A percentile compares a stretch with the other conserved stretches of the same genome.
Conservation (phyloP, 2,797 vertebrate species). For the Acanthornis magna region DNA sequence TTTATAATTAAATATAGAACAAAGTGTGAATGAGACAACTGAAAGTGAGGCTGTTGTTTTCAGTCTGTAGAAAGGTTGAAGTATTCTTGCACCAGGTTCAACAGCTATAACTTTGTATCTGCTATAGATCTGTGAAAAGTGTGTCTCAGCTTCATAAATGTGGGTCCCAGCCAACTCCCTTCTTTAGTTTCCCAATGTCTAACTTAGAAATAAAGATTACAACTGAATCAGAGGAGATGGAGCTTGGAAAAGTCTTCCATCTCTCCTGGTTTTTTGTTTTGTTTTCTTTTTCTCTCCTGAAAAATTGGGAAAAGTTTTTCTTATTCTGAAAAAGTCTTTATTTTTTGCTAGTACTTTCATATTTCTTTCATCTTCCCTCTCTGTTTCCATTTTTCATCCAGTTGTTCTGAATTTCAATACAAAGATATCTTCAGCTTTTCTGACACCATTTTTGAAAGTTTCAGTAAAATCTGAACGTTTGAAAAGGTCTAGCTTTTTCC, state of each 20-base stretch:
- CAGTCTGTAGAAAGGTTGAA: neutral
- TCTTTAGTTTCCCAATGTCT: neutral
- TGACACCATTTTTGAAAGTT: neutral
- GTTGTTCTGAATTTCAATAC: neutral
- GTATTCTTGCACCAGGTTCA: neutral
- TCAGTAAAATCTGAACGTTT: neutral
- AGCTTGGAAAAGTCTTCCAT: neutral
- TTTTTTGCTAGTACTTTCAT: neutral
- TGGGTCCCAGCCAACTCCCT: neutral
- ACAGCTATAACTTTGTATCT: neutral
- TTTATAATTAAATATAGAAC: neutral
- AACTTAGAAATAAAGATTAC: neutral
- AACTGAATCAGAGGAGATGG: neutral
- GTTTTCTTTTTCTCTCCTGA: neutral
- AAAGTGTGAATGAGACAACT: neutral
- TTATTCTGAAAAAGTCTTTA: neutral
- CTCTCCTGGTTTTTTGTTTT: neutral
- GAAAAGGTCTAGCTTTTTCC: neutral
- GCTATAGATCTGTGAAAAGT: neutral
- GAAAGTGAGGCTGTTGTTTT: neutral
- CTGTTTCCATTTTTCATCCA: neutral
- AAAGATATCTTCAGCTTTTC: neutral
- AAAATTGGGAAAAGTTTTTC: neutral
- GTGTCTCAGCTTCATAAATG: neutral
- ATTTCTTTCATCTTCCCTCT: neutral